Evolutionary conservation across 2,888 invertebrate species (phyloP).

Genomic region (Cryptus viduatorius): DNA sequence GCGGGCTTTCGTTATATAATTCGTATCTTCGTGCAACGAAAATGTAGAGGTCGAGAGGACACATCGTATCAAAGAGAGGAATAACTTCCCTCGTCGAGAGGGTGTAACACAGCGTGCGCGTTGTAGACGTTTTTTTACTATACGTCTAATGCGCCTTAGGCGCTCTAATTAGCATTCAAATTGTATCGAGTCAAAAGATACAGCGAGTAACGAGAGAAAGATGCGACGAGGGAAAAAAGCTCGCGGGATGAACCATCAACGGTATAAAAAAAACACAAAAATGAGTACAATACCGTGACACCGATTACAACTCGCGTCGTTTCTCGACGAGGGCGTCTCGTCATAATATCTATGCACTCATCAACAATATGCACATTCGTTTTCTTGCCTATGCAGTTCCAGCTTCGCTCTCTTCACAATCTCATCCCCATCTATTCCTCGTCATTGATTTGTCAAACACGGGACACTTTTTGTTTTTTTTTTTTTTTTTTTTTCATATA

Average conservation of each 20-base stretch:
- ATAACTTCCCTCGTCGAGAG: too few species aligned
- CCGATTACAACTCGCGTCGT: neutral
- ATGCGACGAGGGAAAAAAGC: neutral
- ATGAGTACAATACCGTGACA: constrained; percentile 19
- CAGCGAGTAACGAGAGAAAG: neutral
- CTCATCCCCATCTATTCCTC: neutral
- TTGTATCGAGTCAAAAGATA: constrained; percentile 2
- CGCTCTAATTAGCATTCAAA: constrained; percentile 52
- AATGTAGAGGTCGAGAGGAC: too few species aligned
- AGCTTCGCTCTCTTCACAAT: neutral
- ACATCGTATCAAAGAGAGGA: too few species aligned
- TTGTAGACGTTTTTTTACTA: too few species aligned
- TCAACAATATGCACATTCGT: neutral
- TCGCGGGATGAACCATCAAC: neutral
- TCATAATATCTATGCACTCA: neutral
- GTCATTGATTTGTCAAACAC: neutral
- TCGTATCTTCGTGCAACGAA: too few species aligned
- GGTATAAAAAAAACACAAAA: constrained; percentile 8
- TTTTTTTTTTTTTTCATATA: constrained; percentile 2
- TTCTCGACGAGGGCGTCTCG: neutral
- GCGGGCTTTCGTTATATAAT: too few species aligned
- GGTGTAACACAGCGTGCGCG: too few species aligned
- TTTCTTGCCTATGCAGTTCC: neutral
- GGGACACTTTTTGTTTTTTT: neutral
- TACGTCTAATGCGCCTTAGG: constrained; percentile 17